Evolutionary conservation across 2,888 invertebrate genomes (phyloP), one percentile per base, ranked within the genome.

Genomic region (Cabera pusaria): DNA sequence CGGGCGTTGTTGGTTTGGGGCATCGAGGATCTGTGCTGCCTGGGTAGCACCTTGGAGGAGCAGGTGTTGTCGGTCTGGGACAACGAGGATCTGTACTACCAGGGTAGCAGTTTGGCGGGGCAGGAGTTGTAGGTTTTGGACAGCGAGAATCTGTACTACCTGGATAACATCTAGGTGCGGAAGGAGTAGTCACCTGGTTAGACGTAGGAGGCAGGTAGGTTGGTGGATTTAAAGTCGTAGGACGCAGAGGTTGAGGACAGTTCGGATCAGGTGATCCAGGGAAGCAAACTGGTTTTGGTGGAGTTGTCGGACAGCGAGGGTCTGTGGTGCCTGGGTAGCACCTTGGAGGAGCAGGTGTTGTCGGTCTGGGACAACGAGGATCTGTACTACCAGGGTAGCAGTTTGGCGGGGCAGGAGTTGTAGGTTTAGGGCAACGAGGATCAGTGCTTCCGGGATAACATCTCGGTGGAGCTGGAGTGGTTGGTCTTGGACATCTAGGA

Each of bases 141-240:
- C n/a, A n/a, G n/a, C n/a, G n/a, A n/a, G n/a, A n/a, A n/a, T n/a
- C n/a, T n/a, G n/a, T n/a, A n/a, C 65, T 70, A 12, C 79, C 80
- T 5, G 80, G 81, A 40, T 42, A 69, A 19, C 71, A 69, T 1
- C 24, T 44, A 4, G 58, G 71, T 59, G 72, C 59, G 51, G 57
- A 53, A 35, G 72, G 53, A 42, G 71, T 64, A 53, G 72, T 60
- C 29, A 67, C 64, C 44, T 36, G 55, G 0, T 72, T 73, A 20
- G 77, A 75, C 8, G 72, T 49, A 3, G 72, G 64, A 1, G 77
- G 75, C 57, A 65, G 76, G 16, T 75, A 74, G 0, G 37, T 39
- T 10, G 64, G 62, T 6, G 59, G 44, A 0, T 23, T 36, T 1
- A 44, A 49, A 56, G 77, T 49, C 50, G 56, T 46, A 28, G 49